phyloP scores from a whole-genome alignment of 2,113 vertebrate species.

The Rhegmatorhina hoffmannsi region DNA sequence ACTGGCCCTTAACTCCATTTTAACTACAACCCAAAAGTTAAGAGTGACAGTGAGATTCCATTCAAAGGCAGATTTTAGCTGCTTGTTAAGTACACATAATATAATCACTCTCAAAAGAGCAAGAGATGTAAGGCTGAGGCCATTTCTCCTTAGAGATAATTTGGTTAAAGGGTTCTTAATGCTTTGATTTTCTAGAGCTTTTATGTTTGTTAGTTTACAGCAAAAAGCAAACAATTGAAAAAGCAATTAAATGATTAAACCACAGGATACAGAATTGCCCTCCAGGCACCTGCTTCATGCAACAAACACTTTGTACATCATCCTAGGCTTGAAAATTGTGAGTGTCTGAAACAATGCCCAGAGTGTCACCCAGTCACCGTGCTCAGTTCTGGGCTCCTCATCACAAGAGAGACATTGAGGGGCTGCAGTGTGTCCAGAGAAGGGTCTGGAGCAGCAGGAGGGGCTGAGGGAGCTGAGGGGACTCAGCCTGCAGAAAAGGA shows the following conservation, averaged over 20 bases:
- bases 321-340: not conserved
- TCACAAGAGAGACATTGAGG: not conserved
- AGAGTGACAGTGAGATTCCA: not conserved
- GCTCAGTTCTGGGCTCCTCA: not conserved
- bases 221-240: not conserved
- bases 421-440: rapidly evolving
- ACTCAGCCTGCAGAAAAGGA: not conserved
- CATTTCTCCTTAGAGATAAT: not conserved
- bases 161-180: not conserved
- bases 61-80: not conserved
- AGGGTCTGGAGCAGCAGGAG: not conserved
- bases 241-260: not conserved
- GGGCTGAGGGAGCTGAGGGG: not conserved
- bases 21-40: not conserved
- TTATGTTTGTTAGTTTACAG: not conserved
- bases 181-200: not conserved
- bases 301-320: not conserved
- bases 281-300: not conserved
- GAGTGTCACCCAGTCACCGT: not conserved
- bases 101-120: not conserved
- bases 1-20: not conserved
- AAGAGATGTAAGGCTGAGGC: not conserved
- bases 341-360: not conserved
- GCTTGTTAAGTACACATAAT: not conserved
- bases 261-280: not conserved